Evolutionary conservation across 2,113 vertebrate species (phyloP), one percentile per base, ranked within the genome.

Genomic region (Myrmophylax atrothorax): DNA sequence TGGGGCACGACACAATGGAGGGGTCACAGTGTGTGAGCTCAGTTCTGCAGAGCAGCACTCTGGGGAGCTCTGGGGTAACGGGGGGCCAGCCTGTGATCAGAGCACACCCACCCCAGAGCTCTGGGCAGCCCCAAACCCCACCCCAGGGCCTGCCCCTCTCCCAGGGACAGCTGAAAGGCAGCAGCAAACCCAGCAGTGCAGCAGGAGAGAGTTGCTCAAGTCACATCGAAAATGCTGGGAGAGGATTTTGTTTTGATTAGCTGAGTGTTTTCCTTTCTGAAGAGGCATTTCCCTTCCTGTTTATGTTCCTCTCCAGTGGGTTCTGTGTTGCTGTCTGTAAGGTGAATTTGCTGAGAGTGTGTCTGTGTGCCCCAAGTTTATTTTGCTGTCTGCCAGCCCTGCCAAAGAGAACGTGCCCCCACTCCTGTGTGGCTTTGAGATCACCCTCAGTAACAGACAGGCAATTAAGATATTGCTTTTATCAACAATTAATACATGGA

Each of bases 61-160:
- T 76, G 73, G 84, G 82, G 81, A 87, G 93, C 47, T 95, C 18
- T 95, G 82, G 69, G 89, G 85, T 93, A 95, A 95, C 93, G 69
- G 46, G 47, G 73, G 82, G 84, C 92, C 11, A 40, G 38, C 10
- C 38, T 40, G 38, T 40, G 38, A 40, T 12, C 12, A 11, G 40
- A 14, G 40, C 40, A 42, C 40, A 42, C 40, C 14, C 40, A 42
- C 40, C 40, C 40, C 40, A 42, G 40, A 42, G 40, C 40, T 42
- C 40, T 42, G 40, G 40, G 40, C 60, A 59, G 20, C 47, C 72
- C 59, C 68, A 93, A 85, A 92, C 90, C 85, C 92, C 73, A 7
- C 31, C 85, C 59, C 72, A 88, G 40, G 47, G 42, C 53, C 64
- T 90, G 56, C 67, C 60, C 49, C 68, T 77, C 66, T 91, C 49